Evolutionary conservation across 2,888 invertebrate species (phyloP).

Genomic region (Toxonevra muliebris): DNA sequence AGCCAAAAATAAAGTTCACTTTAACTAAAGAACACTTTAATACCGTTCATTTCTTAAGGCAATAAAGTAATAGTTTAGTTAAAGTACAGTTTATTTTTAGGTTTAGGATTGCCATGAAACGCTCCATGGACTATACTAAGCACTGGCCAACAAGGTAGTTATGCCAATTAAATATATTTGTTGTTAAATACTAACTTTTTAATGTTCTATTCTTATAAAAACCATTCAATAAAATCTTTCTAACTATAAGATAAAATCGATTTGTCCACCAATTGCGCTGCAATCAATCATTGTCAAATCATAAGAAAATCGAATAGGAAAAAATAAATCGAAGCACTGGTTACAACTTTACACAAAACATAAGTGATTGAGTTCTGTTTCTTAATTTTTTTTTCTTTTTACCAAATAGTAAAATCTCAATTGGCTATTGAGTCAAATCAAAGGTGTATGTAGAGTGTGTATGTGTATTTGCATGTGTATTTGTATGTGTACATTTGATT

Average conservation of each 20-base stretch:
- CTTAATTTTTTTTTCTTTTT: conserved; percentile 13
- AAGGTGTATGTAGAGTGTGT: conserved; percentile 14
- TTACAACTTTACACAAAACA: conserved; percentile 13
- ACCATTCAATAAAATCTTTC: not conserved
- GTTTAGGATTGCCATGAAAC: no score
- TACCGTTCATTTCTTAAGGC: no score
- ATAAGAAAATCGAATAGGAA: not conserved
- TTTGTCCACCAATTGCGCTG: not conserved
- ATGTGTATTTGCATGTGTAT: conserved; percentile 35
- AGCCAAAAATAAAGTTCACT: no score
- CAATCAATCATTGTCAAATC: conserved; percentile 22
- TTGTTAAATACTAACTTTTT: not conserved
- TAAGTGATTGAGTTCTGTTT: conserved; percentile 35
- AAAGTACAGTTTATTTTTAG: no score
- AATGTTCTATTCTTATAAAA: no score
- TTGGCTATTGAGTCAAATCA: conserved; percentile 21
- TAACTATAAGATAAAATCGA: not conserved
- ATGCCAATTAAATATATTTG: not conserved
- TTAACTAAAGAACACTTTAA: no score
- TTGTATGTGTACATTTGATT: conserved; percentile 38
- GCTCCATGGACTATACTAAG: no score
- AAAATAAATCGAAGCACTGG: not conserved
- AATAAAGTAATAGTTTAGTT: no score
- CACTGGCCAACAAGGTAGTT: not conserved
- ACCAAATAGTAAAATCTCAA: conserved; percentile 3